Conservation (phyloP, 1,140 invertebrate genomes). For the Contarinia nasturtii region DNA sequence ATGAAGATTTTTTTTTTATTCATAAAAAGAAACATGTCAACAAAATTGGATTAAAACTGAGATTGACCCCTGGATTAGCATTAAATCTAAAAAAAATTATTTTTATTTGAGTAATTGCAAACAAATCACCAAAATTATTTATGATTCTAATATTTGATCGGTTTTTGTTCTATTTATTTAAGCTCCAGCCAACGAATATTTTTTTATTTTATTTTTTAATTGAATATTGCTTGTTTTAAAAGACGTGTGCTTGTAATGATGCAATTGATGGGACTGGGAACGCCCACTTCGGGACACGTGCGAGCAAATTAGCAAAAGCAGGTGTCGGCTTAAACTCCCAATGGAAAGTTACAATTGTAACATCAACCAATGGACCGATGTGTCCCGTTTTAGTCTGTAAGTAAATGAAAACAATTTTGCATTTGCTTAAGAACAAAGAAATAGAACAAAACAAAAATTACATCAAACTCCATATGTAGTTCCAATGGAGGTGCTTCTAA, state of each 20-base stretch:
- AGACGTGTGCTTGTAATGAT: conserved; percentile 13
- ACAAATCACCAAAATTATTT: too few species aligned
- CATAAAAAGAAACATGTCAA: too few species aligned
- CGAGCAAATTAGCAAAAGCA: conserved; percentile 13
- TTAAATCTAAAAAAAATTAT: too few species aligned
- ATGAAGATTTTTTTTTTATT: too few species aligned
- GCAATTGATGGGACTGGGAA: conserved; percentile 14
- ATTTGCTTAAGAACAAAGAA: background rate
- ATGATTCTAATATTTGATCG: too few species aligned
- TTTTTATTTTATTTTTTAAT: too few species aligned
- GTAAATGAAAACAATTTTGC: background rate
- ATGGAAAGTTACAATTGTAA: conserved; percentile 13
- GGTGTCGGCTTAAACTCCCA: conserved; percentile 12
- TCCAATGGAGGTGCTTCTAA: conserved; percentile 9
- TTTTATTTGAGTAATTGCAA: too few species aligned
- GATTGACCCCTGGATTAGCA: too few species aligned
- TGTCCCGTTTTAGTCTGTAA: background rate
- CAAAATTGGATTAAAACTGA: too few species aligned
- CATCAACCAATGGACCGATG: conserved; percentile 10
- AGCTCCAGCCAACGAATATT: too few species aligned
- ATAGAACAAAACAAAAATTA: conserved; percentile 1
- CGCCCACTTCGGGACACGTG: conserved; percentile 18
- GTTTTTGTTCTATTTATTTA: too few species aligned
- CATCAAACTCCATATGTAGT: conserved; percentile 13
- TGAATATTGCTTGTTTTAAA: conserved; percentile 6